Conservation (phyloP, 2,797 vertebrate species). For the Schizopygopsis pylzovi region DNA sequence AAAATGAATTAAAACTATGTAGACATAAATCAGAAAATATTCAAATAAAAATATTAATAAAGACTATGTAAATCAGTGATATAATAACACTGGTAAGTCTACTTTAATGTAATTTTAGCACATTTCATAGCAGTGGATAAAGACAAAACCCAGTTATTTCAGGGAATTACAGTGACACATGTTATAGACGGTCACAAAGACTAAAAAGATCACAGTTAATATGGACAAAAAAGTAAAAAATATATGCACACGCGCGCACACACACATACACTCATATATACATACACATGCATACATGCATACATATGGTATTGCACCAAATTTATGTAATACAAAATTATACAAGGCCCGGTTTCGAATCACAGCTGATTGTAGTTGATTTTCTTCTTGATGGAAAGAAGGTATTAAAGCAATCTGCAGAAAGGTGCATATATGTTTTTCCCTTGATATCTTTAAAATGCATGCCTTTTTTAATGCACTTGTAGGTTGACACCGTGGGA, state of each 20-base stretch:
- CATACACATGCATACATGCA: no score
- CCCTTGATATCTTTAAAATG: slow-evolving; percentile 18
- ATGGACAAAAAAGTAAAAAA: neutral
- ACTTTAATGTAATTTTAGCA: neutral
- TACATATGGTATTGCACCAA: neutral
- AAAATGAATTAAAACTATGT: neutral
- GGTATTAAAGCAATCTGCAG: neutral
- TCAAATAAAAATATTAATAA: neutral
- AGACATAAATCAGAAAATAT: neutral
- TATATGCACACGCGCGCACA: no score
- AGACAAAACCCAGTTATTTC: neutral
- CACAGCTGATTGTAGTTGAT: neutral
- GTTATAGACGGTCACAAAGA: neutral
- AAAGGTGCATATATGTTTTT: neutral
- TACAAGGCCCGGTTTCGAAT: neutral
- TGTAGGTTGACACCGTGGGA: slow-evolving; percentile 44
- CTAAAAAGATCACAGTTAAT: neutral
- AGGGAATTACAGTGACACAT: neutral
- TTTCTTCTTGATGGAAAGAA: neutral
- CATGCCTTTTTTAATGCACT: neutral
- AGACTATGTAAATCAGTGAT: neutral
- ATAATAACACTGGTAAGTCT: neutral
- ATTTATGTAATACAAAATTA: neutral
- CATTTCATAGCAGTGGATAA: neutral
- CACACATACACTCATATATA: no score